Evolutionary conservation across 2,113 vertebrate species (phyloP).

Genomic region (Syngnathus floridae): DNA sequence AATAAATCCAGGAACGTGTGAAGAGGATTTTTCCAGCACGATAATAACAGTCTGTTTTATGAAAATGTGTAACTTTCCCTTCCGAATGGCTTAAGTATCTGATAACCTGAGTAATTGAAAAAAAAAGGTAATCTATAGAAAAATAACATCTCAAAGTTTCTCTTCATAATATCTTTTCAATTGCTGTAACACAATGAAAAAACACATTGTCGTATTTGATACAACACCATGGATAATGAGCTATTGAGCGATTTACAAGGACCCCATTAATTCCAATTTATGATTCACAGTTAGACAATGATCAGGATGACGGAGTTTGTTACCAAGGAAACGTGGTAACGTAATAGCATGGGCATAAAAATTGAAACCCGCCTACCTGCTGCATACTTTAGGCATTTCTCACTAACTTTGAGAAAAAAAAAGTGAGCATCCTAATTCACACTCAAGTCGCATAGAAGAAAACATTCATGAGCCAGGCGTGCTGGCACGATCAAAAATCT

Average conservation of each 20-base stretch:
- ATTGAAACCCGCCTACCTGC: constrained; percentile 43
- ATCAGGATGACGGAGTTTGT: constrained; percentile 59
- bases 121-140: constrained; percentile 51
- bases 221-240: constrained; percentile 14
- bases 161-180: constrained; percentile 12
- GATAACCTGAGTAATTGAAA: constrained; percentile 66
- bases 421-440: constrained; percentile 41
- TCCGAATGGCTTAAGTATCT: constrained; percentile 59
- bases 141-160: constrained; percentile 66
- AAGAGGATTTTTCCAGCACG: constrained; percentile 19
- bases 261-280: constrained; percentile 37
- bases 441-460: constrained; percentile 51
- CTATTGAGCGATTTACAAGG: constrained; percentile 22
- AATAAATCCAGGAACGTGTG: constrained; percentile 16
- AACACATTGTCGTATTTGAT: constrained; percentile 17
- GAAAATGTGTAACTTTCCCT: constrained; percentile 27
- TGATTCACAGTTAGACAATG: constrained; percentile 59
- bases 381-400: constrained; percentile 58
- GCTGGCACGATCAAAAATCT: constrained; percentile 9
- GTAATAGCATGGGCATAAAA: constrained; percentile 42
- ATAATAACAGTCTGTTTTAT: constrained; percentile 50
- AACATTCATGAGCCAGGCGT: constrained; percentile 49
- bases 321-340: constrained; percentile 68
- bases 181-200: constrained; percentile 15
- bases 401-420: constrained; percentile 31